Evolutionary conservation across 1,140 invertebrate genomes (phyloP).

Genomic region (Phymastichus coffea): DNA sequence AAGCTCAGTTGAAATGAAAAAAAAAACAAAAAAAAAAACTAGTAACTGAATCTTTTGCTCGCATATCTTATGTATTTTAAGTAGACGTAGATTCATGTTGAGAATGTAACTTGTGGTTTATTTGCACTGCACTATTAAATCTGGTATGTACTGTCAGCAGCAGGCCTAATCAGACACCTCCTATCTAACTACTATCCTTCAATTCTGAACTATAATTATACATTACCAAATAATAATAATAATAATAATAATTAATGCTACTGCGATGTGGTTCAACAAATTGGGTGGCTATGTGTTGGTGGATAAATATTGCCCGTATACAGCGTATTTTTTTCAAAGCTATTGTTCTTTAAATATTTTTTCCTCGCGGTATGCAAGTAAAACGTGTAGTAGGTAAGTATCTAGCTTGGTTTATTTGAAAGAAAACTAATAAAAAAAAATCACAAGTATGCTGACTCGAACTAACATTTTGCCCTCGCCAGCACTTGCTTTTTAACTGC

Average conservation of each 20-base stretch:
- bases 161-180: conserved; percentile 55
- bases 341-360: conserved; percentile 12
- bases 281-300: conserved; percentile 19
- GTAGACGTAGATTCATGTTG: conserved; percentile 1
- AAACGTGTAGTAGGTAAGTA: conserved; percentile 20
- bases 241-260: conserved; percentile 7
- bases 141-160: conserved; percentile 40
- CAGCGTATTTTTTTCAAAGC: background rate
- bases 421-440: conserved; percentile 13
- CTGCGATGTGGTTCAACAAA: conserved; percentile 2
- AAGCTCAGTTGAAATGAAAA: conserved; percentile 11
- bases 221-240: conserved; percentile 5
- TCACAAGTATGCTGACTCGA: too few relatives aligned
- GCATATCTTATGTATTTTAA: too few relatives aligned
- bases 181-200: conserved; percentile 26
- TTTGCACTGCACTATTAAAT: conserved; percentile 32
- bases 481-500: too few relatives aligned
- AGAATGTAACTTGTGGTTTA: conserved; percentile 24
- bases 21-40: background rate
- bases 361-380: conserved; percentile 1
- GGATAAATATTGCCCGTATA: conserved; percentile 2
- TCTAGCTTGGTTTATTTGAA: conserved; percentile 23
- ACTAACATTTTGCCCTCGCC: too few relatives aligned
- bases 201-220: conserved; percentile 28
- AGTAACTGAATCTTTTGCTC: too few relatives aligned